Evolutionary conservation across 2,797 vertebrate species (phyloP), one percentile per base, ranked within the genome.

Genomic region (Micropoecilia bifurca): DNA sequence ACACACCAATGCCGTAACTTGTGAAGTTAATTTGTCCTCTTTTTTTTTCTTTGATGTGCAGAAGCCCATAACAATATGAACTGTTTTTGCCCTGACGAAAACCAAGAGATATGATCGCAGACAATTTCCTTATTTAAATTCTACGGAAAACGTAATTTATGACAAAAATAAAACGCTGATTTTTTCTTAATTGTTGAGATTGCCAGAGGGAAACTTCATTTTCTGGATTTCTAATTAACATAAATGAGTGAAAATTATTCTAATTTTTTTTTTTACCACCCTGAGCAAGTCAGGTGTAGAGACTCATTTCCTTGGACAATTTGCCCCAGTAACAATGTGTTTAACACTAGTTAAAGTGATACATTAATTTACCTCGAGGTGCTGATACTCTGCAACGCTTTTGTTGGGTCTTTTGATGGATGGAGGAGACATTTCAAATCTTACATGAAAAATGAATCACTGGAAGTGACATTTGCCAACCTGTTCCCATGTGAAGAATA

Each of bases 401-500:
- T 82, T 84, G 80, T 78, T 75, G 71, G 76, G 80, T 76, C 63
- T 36, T 61, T 41, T 93, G 92, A 93, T 91, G 87, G 92, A 95
- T 91, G 83, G 85, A 55, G 36, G 81, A 88, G 88, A 90, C 90
- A 93, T 95, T 93, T 95, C 76, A 78, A 85, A 87, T 86, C 80
- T 74, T 84, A 93, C 90, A 90, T 93, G 82, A 91, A 92, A 93
- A 90, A 92, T 92, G 87, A 92, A 92, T 90, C 74, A 82, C 80
- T 82, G 79, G 71, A 83, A 86, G 43, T 94, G 93, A 93, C 94
- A 93, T 94, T 95, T 94, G 90, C 94, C 91, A 90, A 93, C 91
- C 91, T 89, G 91, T 91, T 94, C 94, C 93, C 93, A 93, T 92
- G 91, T 92, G 92, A 88, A 89, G 87, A 87, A 72, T 66, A 87